Base-by-base conservation (phyloP, 2,888 invertebrate genomes). In the Chrysodeixis includens region DNA sequence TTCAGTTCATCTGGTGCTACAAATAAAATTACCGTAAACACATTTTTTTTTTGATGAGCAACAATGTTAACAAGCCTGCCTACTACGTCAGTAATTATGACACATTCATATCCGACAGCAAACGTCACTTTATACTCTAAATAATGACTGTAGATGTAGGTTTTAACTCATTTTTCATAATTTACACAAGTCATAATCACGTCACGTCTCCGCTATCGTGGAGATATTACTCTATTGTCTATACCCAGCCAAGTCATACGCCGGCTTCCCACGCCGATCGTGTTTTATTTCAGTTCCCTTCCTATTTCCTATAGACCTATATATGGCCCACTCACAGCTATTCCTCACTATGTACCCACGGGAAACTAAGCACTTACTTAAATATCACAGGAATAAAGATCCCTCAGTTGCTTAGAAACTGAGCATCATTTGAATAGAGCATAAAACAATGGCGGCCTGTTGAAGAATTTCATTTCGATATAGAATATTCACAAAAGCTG, bases 191-290 rank as follows among this genome's bases (percentile, higher is more conserved):
- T 40, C 0, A 6, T 56, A 58, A 71, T 71, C 61, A 16, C 53
- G 56, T 71, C 63, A 71, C 66, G 66, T 61, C 16, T 65, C 9
- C 22, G 40, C 32, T 53, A 44, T 57, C 54, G 44, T 56, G 54
- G 18, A 63, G 16, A 46, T 66, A 57, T 59, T 35, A 62, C 51
- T 64, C 58, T 22, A 71, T 56, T 64, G 66, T 61, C 55, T 74
- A 60, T 70, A 49, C 56, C 56, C 18, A 14, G 60, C 35, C 22
- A 32, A 70, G 58, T 71, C 56, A 66, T 67, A 46, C n/a, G n/a
- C n/a, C n/a, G n/a, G n/a, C 72, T 18, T 35, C 74, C 76, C 62
- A 76, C 76, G 56, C 59, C 7, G 26, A 49, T 54, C 35, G 63
- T 70, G 54, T 70, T 70, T 70, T 44, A 62, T 70, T 70, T 65